Evolutionary conservation across 2,888 invertebrate species (phyloP).

Genomic region (Pheosia gnoma): DNA sequence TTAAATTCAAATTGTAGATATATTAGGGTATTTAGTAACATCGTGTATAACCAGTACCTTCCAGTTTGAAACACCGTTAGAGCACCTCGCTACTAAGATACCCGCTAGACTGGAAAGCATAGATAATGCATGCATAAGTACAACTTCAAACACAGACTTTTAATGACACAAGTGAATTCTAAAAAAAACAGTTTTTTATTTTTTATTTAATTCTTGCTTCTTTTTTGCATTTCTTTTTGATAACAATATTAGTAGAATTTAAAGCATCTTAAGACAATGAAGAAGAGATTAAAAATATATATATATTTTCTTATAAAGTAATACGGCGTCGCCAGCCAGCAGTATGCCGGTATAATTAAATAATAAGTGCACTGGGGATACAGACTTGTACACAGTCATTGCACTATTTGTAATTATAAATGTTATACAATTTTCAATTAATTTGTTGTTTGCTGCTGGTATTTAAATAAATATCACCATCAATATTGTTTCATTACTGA

Average conservation of each 20-base stretch:
- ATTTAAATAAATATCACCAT: constrained; percentile 19
- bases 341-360: too few species aligned
- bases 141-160: constrained; percentile 13
- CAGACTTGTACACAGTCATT: constrained; percentile 20
- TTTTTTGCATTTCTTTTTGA: too few species aligned
- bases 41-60: neutral
- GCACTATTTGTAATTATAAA: constrained; percentile 23
- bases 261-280: too few species aligned
- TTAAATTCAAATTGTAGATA: neutral
- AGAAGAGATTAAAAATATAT: too few species aligned
- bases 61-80: neutral
- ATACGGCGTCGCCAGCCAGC: too few species aligned
- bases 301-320: too few species aligned
- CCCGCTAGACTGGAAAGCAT: constrained; percentile 53
- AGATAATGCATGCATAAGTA: constrained; percentile 49
- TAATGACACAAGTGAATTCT: too few species aligned
- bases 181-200: too few species aligned
- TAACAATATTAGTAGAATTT: too few species aligned
- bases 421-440: constrained; percentile 23
- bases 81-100: constrained; percentile 31
- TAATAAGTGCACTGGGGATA: too few species aligned
- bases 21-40: neutral
- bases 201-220: too few species aligned
- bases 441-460: constrained; percentile 15
- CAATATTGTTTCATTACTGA: constrained; percentile 23